Base-by-base conservation (phyloP, 2,888 invertebrate genomes). In the Erynnis tages region DNA sequence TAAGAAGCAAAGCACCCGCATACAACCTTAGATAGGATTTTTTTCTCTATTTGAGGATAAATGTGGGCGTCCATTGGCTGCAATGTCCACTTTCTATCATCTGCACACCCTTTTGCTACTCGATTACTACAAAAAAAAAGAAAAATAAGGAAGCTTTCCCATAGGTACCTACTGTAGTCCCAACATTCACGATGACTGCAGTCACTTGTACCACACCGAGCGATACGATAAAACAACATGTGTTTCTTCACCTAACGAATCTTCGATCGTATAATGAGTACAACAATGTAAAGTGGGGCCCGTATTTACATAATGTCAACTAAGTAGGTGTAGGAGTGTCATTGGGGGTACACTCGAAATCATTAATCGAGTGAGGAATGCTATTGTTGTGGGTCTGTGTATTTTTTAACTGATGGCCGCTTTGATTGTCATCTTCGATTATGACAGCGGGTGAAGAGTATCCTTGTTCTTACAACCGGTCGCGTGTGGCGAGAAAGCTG, bases 201-300 rank as follows among this genome's bases (percentile, higher is more conserved):
- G 69, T 69, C n/a, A n/a, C 76, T 13, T 11, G 32, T 34, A 34
- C 32, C 32, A 16, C 59, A 17, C 47, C 38, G 54, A 56, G 53
- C 67, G 67, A 67, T 69, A 70, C 68, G 79, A 87, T 88, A 88
- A 87, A 86, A 87, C 88, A 87, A 89, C 89, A 89, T 82, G 75
- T 89, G 89, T 89, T 89, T 88, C 88, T 87, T 89, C 89, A 88
- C 89, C 88, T 89, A 87, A 87, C 88, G 87, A 88, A 87, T 88
- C 89, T 85, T 79, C 82, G 71, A 68, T 69, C 61, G 83, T 76
- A 88, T 88, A 89, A 87, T 89, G 86, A 89, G 84, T 76, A 82
- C 79, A 72, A 86, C 87, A 88, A 86, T 85, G 84, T 85, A 85
- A 82, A 87, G 86, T 85, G 84, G 84, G 73, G 62, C 75, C 72